Conservation (phyloP, 2,113 vertebrate species). For the Dipodomys spectabilis region DNA sequence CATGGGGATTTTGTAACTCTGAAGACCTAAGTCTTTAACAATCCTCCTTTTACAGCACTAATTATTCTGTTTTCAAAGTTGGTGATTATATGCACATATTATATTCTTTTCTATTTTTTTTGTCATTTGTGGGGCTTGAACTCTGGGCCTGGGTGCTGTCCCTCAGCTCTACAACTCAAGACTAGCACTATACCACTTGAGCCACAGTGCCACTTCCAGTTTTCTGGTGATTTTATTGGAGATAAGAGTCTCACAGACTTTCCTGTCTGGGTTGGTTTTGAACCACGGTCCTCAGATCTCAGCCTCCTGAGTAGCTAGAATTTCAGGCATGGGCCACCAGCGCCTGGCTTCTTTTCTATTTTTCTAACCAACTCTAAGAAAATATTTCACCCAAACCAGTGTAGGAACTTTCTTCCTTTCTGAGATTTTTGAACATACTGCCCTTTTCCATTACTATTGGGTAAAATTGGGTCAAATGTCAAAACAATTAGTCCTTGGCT, state of each 20-base stretch:
- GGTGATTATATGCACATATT: not conserved
- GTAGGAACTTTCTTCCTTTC: not conserved
- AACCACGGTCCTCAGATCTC: too few relatives aligned
- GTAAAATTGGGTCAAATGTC: not conserved
- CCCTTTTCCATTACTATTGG: constrained; percentile 10
- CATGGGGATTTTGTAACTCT: not conserved
- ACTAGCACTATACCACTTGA: too few relatives aligned
- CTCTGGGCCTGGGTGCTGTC: too few relatives aligned
- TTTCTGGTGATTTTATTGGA: too few relatives aligned
- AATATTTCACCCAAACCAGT: not conserved
- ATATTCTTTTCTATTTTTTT: not conserved
- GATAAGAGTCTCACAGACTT: too few relatives aligned
- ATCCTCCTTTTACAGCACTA: not conserved
- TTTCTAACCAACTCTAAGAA: not conserved
- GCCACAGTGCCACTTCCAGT: too few relatives aligned
- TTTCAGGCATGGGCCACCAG: too few relatives aligned
- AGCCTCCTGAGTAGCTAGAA: too few relatives aligned
- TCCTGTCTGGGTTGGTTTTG: too few relatives aligned
- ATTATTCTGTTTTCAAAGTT: constrained; percentile 20
- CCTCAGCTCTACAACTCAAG: too few relatives aligned
- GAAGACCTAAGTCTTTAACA: not conserved
- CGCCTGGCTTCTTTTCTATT: not conserved
- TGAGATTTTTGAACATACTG: not conserved
- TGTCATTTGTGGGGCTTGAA: too few relatives aligned
- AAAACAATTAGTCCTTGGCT: not conserved